Conservation (phyloP, 2,113 vertebrate genomes). For the Anser cygnoides region DNA sequence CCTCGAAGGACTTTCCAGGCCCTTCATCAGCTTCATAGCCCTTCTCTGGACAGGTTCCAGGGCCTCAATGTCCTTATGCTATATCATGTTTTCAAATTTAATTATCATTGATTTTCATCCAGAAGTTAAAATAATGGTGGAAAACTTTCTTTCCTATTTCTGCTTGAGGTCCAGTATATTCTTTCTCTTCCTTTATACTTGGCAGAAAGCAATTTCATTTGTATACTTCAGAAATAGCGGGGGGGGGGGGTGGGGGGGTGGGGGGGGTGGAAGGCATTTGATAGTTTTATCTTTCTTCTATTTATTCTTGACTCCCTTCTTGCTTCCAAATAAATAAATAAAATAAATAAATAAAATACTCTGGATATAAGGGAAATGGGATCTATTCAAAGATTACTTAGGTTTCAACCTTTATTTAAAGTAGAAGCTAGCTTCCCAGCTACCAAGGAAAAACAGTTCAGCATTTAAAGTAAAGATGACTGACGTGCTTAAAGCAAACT, state of each 20-base stretch:
- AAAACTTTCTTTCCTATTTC: constrained; percentile 6
- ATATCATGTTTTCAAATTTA: neutral
- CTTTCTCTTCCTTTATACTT: neutral
- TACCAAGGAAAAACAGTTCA: neutral
- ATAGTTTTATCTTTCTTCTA: neutral
- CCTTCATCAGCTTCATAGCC: too few species aligned
- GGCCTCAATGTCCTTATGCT: neutral
- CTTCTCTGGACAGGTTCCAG: too few species aligned
- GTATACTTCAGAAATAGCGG: neutral
- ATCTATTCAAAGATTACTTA: neutral
- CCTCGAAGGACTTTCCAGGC: too few species aligned
- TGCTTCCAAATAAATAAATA: neutral
- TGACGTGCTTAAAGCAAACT: neutral
- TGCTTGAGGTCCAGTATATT: constrained; percentile 5
- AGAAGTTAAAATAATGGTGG: neutral
- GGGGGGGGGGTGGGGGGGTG: neutral
- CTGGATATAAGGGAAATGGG: accelerated
- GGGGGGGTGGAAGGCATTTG: neutral
- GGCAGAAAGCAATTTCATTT: neutral
- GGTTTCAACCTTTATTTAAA: neutral
- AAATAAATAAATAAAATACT: neutral
- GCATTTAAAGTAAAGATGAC: neutral
- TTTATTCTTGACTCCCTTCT: neutral
- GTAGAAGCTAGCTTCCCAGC: neutral
- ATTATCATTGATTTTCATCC: neutral